Conservation (phyloP, 2,888 invertebrate species). For the Pammene fasciana region DNA sequence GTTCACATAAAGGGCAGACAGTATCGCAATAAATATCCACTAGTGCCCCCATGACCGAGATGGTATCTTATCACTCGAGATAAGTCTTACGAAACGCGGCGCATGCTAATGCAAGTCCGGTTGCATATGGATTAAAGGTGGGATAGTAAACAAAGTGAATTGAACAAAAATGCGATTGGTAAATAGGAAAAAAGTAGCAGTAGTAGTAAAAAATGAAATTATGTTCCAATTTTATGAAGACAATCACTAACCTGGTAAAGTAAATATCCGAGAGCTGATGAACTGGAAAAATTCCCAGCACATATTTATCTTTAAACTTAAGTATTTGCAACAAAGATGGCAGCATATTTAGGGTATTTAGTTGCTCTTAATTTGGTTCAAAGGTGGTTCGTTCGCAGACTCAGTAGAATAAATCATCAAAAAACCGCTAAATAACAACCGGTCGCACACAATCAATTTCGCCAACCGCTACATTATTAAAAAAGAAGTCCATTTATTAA, state of each 20-base stretch:
- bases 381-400: too few species aligned
- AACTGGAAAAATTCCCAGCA: too few species aligned
- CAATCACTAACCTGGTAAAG: too few species aligned
- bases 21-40: slow-evolving; percentile 10
- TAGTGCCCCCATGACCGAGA: slow-evolving; percentile 13
- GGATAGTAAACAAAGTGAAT: background rate
- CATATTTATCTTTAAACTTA: too few species aligned
- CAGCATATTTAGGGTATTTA: too few species aligned
- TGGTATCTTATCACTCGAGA: slow-evolving; percentile 11
- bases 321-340: too few species aligned
- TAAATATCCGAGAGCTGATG: too few species aligned
- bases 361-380: too few species aligned
- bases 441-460: slow-evolving; percentile 53
- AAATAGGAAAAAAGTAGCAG: background rate
- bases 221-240: background rate
- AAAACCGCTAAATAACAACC: slow-evolving; percentile 45
- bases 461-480: slow-evolving; percentile 49
- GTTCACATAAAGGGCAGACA: slow-evolving; percentile 5
- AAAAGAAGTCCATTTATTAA: slow-evolving; percentile 58
- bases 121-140: background rate
- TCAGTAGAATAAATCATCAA: slow-evolving; percentile 20
- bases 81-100: slow-evolving; percentile 13
- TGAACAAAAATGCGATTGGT: background rate
- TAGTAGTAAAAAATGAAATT: background rate
- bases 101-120: background rate